These are phyloP conservation scores for Acropora yongei DNA, from an alignment of 64 coral and sea anemone genomes.

Conservation along the genomic window DNA sequence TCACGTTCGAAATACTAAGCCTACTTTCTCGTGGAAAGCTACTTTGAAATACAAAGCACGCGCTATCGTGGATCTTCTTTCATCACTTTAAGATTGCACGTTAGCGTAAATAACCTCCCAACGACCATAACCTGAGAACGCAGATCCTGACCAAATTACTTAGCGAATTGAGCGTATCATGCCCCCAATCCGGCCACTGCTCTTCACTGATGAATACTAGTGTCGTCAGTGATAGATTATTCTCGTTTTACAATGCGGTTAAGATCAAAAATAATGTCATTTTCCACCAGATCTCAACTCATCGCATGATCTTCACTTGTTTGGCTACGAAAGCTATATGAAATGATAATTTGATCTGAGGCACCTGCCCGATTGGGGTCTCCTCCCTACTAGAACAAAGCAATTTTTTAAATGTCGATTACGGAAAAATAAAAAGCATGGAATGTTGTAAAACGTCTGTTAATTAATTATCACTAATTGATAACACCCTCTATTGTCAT, in stretches of 20 bases:
- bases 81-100: slow-evolving; percentile 55
- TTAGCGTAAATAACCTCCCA: slow-evolving; percentile 19
- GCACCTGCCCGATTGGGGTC: slow-evolving; percentile 73
- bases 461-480: slow-evolving; percentile 99
- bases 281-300: not conserved
- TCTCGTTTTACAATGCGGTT: slow-evolving; percentile 14
- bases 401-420: slow-evolving; percentile 89
- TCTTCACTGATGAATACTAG: slow-evolving; percentile 1
- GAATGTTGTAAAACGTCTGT: slow-evolving; percentile 99
- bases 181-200: slow-evolving; percentile 45
- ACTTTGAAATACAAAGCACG: not conserved
- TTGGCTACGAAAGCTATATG: not conserved
- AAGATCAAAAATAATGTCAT: not conserved
- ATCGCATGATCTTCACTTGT: not conserved
- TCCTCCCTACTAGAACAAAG: slow-evolving; percentile 80
- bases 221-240: not conserved
- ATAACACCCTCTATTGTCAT: slow-evolving; percentile 95
- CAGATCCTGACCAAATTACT: slow-evolving; percentile 27
- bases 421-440: slow-evolving; percentile 76
- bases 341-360: slow-evolving; percentile 61
- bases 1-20: not conserved
- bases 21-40: not conserved
- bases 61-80: slow-evolving; percentile 51
- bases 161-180: slow-evolving; percentile 78
- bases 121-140: slow-evolving; percentile 29